These are phyloP conservation scores for Dendrocincla fuliginosa DNA, from an alignment of 2,797 vertebrate genomes.

Conservation along the genomic window DNA sequence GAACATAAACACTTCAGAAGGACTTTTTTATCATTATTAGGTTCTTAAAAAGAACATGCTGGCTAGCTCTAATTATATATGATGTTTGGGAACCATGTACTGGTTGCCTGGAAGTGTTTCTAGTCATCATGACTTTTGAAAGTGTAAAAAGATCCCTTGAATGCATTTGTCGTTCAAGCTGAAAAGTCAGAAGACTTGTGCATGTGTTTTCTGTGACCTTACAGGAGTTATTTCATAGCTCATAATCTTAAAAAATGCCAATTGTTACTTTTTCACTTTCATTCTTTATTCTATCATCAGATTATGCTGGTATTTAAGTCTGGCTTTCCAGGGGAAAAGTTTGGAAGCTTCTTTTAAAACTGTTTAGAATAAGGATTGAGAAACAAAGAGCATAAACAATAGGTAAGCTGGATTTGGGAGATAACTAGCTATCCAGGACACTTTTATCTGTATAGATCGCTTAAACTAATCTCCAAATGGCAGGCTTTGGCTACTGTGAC, in stretches of 20 bases:
- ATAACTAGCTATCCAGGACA: not conserved
- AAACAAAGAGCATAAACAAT: constrained; percentile 31
- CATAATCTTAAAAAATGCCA: not conserved
- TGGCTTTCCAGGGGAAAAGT: not conserved
- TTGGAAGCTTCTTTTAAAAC: not conserved
- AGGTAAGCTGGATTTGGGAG: constrained; percentile 16
- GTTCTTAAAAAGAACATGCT: not conserved
- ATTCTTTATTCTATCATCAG: not conserved
- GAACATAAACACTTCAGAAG: not conserved
- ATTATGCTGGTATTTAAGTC: not conserved
- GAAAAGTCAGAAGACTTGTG: not conserved
- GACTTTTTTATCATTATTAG: not conserved
- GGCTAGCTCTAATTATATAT: not conserved
- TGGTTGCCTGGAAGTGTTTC: not conserved
- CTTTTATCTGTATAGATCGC: constrained; percentile 1
- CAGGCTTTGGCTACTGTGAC: not conserved
- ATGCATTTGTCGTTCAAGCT: not conserved
- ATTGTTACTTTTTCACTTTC: not conserved
- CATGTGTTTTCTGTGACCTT: not conserved
- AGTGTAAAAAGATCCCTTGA: not conserved
- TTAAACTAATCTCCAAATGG: constrained; percentile 29
- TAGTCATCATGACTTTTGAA: not conserved
- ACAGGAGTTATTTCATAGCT: not conserved
- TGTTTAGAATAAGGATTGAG: not conserved
- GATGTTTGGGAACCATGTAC: not conserved